Evolutionary conservation across 1,140 invertebrate genomes (phyloP), one percentile per base, ranked within the genome.

Genomic region (Aphidius ervi): DNA sequence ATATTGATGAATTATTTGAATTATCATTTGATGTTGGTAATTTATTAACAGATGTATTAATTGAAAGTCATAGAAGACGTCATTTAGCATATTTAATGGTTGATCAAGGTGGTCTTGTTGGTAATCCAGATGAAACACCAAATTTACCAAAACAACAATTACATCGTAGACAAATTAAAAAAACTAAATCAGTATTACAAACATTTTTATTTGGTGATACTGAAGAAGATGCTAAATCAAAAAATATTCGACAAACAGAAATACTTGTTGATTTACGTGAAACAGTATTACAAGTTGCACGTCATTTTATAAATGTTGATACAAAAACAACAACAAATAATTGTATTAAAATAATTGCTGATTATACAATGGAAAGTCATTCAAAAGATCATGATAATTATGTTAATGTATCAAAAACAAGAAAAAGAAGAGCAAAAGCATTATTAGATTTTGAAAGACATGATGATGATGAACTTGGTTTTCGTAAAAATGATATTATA

Each of bases 401-500:
- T 79, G 88, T 95, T 9, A 94, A 93, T 81, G 94, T 93, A 7
- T 92, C 92, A 8, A 84, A 90, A 63, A 93, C 88, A 68, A 86
- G 94, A 62, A 88, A 90, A 65, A 84, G 95, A 70, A 82, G 97
- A 67, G 97, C 97, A 7, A 98, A 99, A 81, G 97, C 97, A 1
- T 80, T 98, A 61, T 80, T 97, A 66, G 95, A 99, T 82, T 99
- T 99, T 85, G 95, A 99, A 78, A 84, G 96, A 66, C 91, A 97
- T 73, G 97, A 99, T 81, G 95, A 98, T 73, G 97, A 99, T 82
- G 98, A 99, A 81, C 81, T 99, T 37, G 97, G 97, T 40, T 99
- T 99, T 79, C 85, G 95, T 54, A 97, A 96, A 80, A 98, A 98
- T 84, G 96, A 99, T 80, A 94, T 99, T 16, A 98, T 99, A 48